Conservation (phyloP, 1,140 invertebrate genomes). For the Periplaneta americana region DNA sequence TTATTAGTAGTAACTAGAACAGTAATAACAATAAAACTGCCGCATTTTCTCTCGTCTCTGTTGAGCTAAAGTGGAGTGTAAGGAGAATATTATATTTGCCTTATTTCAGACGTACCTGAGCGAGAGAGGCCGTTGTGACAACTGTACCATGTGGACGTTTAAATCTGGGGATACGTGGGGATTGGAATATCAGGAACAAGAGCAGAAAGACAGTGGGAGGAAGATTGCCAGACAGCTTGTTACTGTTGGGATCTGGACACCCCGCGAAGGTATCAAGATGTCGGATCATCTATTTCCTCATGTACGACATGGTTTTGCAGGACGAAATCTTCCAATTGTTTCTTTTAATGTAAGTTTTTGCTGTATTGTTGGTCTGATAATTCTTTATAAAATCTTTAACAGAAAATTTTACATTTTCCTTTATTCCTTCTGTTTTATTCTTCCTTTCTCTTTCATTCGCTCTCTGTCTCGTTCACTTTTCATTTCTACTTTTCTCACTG, state of each 20-base stretch:
- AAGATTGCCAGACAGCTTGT: background rate
- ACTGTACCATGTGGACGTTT: constrained; percentile 59
- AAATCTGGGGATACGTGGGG: constrained; percentile 64
- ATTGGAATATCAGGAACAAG: constrained; percentile 19
- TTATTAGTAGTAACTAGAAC: no score
- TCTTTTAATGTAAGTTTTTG: constrained; percentile 57
- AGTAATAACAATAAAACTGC: no score
- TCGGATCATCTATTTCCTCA: constrained; percentile 73
- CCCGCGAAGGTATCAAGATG: constrained; percentile 56
- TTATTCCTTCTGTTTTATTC: no score
- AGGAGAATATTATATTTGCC: no score
- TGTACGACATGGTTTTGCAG: constrained; percentile 67
- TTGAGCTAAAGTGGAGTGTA: no score
- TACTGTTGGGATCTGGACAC: constrained; percentile 63
- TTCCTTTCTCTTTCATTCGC: no score
- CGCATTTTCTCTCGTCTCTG: no score
- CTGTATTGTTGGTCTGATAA: background rate
- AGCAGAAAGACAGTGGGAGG: background rate
- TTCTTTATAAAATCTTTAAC: no score
- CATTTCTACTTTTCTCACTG: no score
- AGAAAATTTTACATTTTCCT: no score
- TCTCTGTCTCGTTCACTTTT: no score
- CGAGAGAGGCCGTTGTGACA: constrained; percentile 43
- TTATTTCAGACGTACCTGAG: background rate
- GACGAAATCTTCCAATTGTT: constrained; percentile 58